A percentile compares a stretch with the other conserved stretches of the same genome.
These are phyloP conservation scores for Malacoctenus gilli DNA, from an alignment of 2,797 vertebrate genomes.

Conservation along the genomic window DNA sequence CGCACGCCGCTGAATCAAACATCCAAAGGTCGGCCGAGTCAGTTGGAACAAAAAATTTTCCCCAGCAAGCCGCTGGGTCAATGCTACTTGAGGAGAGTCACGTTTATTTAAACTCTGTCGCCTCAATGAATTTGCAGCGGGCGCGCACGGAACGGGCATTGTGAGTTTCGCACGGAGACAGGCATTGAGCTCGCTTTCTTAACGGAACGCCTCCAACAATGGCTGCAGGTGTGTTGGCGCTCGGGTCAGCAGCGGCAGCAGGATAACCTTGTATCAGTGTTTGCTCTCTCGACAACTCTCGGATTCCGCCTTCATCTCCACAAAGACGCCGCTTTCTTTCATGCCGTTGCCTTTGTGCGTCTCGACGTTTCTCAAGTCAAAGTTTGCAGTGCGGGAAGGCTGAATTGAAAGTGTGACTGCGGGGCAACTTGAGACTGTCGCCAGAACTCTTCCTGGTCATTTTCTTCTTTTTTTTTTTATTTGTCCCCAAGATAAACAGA, in stretches of 20 bases:
- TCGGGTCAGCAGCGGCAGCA: neutral
- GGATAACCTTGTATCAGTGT: slow-evolving; percentile 4
- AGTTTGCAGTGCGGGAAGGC: neutral
- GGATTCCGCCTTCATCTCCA: slow-evolving; percentile 7
- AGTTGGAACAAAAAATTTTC: too few relatives aligned
- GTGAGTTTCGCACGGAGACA: neutral
- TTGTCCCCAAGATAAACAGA: too few relatives aligned
- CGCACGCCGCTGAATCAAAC: too few relatives aligned
- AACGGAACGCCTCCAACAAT: slow-evolving; percentile 1
- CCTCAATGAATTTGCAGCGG: too few relatives aligned
- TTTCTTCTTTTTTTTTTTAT: too few relatives aligned
- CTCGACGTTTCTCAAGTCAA: neutral
- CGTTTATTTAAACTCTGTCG: too few relatives aligned
- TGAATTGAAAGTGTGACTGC: neutral
- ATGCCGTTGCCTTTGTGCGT: neutral
- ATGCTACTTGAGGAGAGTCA: too few relatives aligned
- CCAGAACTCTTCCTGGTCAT: neutral
- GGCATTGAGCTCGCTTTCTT: neutral
- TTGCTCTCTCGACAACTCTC: slow-evolving; percentile 2
- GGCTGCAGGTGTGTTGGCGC: neutral
- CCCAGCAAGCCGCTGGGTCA: too few relatives aligned
- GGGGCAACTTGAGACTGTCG: neutral
- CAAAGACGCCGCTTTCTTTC: neutral
- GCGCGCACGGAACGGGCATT: too few relatives aligned
- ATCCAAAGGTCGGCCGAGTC: too few relatives aligned